Conservation (phyloP, 2,797 vertebrate genomes). For the Mormyrops boulengeri region DNA sequence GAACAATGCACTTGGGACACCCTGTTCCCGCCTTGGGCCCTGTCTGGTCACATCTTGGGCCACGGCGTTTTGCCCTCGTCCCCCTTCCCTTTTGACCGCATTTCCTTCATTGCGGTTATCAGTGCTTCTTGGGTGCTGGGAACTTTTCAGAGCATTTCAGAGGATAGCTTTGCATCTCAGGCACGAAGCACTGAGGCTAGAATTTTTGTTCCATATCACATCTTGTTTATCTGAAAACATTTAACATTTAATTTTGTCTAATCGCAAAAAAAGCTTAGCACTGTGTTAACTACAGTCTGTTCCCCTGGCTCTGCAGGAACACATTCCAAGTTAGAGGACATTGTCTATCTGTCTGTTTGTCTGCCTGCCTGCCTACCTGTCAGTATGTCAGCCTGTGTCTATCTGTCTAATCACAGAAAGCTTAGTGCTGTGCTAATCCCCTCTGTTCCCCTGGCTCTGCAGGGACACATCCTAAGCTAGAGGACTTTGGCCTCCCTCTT, state of each 20-base stretch:
- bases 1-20: conserved; percentile 27
- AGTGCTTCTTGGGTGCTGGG: background rate
- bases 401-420: background rate
- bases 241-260: background rate
- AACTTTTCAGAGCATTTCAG: conserved; percentile 3
- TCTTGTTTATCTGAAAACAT: background rate
- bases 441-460: conserved; percentile 25
- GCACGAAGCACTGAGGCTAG: background rate
- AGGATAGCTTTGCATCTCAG: conserved; percentile 10
- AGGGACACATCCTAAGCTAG: background rate
- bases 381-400: background rate
- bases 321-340: background rate
- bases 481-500: background rate
- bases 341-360: background rate
- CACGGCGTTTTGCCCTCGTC: background rate
- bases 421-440: background rate
- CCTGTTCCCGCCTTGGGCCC: conserved; percentile 11
- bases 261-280: background rate
- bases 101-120: background rate
- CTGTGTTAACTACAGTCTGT: conserved; percentile 23
- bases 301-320: conserved; percentile 1
- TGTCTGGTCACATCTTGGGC: background rate
- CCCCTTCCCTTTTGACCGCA: background rate
- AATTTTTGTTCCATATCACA: background rate
- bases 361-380: background rate